Base-by-base conservation (phyloP, 2,113 vertebrate genomes). In the Fregata magnificens region DNA sequence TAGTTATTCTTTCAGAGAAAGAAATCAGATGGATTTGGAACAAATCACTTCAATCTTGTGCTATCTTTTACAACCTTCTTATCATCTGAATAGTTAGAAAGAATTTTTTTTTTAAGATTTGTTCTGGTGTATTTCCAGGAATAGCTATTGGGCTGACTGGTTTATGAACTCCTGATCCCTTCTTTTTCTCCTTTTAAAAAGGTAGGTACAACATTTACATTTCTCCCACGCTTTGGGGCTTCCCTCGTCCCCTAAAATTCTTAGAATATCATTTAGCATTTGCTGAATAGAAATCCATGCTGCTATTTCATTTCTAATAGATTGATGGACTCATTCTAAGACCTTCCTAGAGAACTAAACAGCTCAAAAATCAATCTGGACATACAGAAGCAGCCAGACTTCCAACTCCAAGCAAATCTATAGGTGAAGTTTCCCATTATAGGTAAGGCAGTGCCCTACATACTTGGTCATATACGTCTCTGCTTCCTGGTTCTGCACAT, bases 391-490 rank as follows among this genome's bases (percentile, higher is more conserved):
- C 28, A 71, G 69, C 45, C 63, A 20, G 36, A 44, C 18, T 88
- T 53, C 55, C 56, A 80, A 82, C 10, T 18, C 28, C 32, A 42
- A 71, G 56, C 13, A 63, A 82, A 80, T 32, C 58, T 28, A 28
- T 0, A 70, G 34, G 14, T 66, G 26, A 55, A 69, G 7, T 20
- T n/a, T 84, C 32, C 63, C 40, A 45, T 16, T 50, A 13, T 2
- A 84, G 63, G 13, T 55, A 78, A 84, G 32, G 44, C 44, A 63
- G 40, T 13, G 21, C 24, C 44, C 17, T 34, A 17, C 18, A 11
- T 0, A 22, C 31, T 44, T 15, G 34, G 28, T 32, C 49, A 61
- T 0, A 26, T 7, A n/a, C 0, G 0, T 16, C n/a, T 85, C 42
- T 66, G 40, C 24, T 42, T 40, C 69, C 49, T 65, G 34, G 29